Evolutionary conservation across 2,113 vertebrate genomes (phyloP), one percentile per base, ranked within the genome.

Genomic region (Myotis davidii): DNA sequence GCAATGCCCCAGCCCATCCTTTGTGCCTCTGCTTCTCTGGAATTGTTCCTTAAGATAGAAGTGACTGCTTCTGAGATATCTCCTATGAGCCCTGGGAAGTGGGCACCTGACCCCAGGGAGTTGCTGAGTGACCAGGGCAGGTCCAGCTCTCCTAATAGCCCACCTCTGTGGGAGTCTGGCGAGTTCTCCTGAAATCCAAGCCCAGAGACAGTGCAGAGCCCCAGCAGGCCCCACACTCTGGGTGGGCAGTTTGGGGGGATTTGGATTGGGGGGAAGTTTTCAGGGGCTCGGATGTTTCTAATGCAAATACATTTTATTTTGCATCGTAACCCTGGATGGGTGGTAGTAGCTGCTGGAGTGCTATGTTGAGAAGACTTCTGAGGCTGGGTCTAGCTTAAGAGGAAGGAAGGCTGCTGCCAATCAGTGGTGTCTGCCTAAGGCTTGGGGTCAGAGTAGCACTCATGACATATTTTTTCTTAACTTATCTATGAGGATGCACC

Each of bases 21-120:
- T 87, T 90, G 32, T 72, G 14, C 42, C 34, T 81, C 34, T 70
- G 32, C 21, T 79, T 95, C 82, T 85, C 74, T 93, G 54, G 50
- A 95, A 32, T 90, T 69, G 25, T 34, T 95, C 70, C 59, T 90
- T 90, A 94, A 42, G 7, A 45, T 39, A 88, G 54, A 73, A 82
- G 18, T 93, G 78, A 61, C 21, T 74, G 59, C 65, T 77, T 70
- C n/a, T 54, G 70, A 89, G 74, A 52, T 2, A 54, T 93, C 45
- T 78, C 65, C 48, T 82, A 20, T 50, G 52, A 65, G 84, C 14
- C 42, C 20, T 74, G n/a, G 27, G 29, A 29, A 1, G 4, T 45
- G 12, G n/a, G 39, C 23, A 74, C 3, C 83, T 73, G 67, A 82
- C 37, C 1, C 59, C 14, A 65, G 48, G 34, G 32, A 77, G 9